Conservation (phyloP, 2,797 vertebrate genomes). For the Podarcis lilfordi region DNA sequence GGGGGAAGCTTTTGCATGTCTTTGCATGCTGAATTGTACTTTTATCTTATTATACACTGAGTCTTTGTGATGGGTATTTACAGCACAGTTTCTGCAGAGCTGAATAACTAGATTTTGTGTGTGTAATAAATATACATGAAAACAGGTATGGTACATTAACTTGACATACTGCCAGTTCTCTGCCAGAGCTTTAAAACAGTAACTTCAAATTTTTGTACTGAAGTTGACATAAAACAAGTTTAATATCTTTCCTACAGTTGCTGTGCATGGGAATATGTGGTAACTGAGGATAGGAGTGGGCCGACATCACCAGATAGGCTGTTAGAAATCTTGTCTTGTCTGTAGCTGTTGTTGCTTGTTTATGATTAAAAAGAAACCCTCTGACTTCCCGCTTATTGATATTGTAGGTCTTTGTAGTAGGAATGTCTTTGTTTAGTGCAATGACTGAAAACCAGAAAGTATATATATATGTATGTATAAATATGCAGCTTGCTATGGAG, state of each 20-base stretch:
- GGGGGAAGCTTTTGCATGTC: no score
- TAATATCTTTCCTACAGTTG: neutral
- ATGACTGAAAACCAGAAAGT: neutral
- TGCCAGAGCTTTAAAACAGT: slow-evolving; percentile 19
- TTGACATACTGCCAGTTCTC: neutral
- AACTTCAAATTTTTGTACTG: neutral
- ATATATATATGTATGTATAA: neutral
- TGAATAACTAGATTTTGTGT: slow-evolving; percentile 19
- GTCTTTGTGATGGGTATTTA: neutral
- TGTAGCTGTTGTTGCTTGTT: neutral
- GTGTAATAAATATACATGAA: slow-evolving; percentile 9
- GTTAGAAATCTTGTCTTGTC: neutral
- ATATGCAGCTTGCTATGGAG: neutral
- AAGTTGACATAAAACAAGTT: slow-evolving; percentile 18
- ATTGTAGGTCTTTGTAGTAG: neutral
- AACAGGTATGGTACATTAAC: slow-evolving; percentile 16
- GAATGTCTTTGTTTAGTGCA: neutral
- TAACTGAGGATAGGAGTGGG: neutral
- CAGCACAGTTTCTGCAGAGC: neutral
- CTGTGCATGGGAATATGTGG: neutral
- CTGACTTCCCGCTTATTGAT: neutral
- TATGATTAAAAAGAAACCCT: neutral
- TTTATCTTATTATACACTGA: neutral
- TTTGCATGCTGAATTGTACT: slow-evolving; percentile 11
- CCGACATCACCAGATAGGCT: neutral